phyloP scores from a whole-genome alignment of 1,140 invertebrate species.

The Papilio aristodemus region DNA sequence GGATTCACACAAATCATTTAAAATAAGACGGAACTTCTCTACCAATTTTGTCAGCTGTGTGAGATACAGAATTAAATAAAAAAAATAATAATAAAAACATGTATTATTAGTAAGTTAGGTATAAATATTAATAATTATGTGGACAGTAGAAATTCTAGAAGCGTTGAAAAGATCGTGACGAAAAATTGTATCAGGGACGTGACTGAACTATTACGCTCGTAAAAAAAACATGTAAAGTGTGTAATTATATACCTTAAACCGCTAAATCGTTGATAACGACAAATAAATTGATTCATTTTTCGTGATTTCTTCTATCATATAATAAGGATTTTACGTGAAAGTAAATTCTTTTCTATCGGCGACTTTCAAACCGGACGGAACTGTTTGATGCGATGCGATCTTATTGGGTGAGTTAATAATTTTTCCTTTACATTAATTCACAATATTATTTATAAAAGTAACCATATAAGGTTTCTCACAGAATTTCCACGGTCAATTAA shows the following conservation, averaged over 20 bases:
- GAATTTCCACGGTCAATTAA: too few species aligned
- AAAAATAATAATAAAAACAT: too few species aligned
- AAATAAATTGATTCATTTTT: neutral
- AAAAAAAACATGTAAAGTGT: constrained; percentile 2
- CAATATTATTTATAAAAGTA: too few species aligned
- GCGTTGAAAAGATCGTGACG: constrained; percentile 15
- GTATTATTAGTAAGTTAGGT: too few species aligned
- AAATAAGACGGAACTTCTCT: too few species aligned
- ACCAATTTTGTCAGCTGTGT: too few species aligned
- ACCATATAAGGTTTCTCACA: too few species aligned
- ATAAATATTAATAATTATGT: too few species aligned
- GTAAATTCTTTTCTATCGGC: constrained; percentile 11
- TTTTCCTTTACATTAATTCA: too few species aligned
- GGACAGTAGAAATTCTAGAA: too few species aligned
- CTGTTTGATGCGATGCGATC: neutral
- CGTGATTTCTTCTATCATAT: constrained; percentile 16
- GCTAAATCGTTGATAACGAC: neutral
- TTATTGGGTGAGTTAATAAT: neutral
- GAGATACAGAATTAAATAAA: too few species aligned
- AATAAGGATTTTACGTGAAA: constrained; percentile 6
- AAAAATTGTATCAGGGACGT: neutral
- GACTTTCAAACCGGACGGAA: neutral
- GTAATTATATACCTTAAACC: constrained; percentile 4
- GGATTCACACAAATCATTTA: too few species aligned
- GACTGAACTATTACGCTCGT: constrained; percentile 2